These are phyloP conservation scores for Novumbra hubbsi DNA, from an alignment of 2,797 vertebrate species.

Conservation along the genomic window DNA sequence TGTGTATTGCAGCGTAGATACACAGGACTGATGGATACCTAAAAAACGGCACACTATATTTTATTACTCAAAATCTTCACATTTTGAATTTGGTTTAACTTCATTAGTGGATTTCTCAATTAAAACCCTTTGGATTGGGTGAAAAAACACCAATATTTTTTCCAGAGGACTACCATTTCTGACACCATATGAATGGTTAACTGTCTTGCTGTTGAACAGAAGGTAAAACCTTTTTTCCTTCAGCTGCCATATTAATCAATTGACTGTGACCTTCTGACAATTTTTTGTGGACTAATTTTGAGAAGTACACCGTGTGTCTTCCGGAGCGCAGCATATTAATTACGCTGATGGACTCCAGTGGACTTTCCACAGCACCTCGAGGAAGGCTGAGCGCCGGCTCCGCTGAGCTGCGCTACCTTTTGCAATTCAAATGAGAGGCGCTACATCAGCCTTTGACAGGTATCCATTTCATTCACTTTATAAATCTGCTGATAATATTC, in stretches of 20 bases:
- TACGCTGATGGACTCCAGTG: slow-evolving; percentile 45
- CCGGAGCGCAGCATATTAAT: slow-evolving; percentile 45
- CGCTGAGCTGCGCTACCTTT: slow-evolving; percentile 27
- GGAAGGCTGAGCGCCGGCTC: slow-evolving; percentile 21
- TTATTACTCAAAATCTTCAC: slow-evolving; percentile 12
- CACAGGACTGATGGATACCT: not conserved
- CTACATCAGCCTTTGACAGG: slow-evolving; percentile 46
- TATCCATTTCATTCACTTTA: slow-evolving; percentile 40
- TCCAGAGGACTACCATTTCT: not conserved
- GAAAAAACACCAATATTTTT: not conserved
- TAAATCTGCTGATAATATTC: slow-evolving; percentile 55
- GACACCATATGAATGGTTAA: not conserved
- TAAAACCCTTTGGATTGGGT: not conserved
- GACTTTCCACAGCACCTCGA: slow-evolving; percentile 34
- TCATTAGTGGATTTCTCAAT: not conserved
- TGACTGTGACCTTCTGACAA: slow-evolving; percentile 36
- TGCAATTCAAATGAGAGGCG: slow-evolving; percentile 55
- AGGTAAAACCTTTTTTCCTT: not conserved
- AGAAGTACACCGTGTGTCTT: slow-evolving; percentile 41
- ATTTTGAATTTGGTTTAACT: not conserved
- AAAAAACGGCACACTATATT: not conserved
- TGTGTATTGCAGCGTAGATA: too few species aligned
- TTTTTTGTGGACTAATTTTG: slow-evolving; percentile 41
- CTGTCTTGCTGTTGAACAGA: not conserved
- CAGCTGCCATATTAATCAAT: slow-evolving; percentile 36